These are phyloP conservation scores for Fragum sueziense DNA, from an alignment of 2,888 invertebrate genomes.

Conservation along the genomic window DNA sequence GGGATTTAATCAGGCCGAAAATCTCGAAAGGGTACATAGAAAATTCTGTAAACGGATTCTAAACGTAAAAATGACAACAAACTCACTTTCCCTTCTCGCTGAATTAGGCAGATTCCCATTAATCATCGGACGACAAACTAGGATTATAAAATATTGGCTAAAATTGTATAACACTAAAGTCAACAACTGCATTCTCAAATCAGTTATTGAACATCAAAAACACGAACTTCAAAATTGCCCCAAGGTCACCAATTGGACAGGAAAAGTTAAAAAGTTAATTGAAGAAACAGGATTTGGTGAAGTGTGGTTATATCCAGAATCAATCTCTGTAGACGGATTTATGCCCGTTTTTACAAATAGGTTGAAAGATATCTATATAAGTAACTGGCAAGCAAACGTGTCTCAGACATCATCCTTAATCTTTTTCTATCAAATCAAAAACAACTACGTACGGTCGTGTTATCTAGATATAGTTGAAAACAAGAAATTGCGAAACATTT, in stretches of 20 bases:
- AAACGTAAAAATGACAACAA: conserved; percentile 1
- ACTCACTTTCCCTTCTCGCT: neutral
- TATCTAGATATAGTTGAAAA: no score
- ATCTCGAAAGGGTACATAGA: conserved; percentile 28
- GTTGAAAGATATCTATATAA: conserved; percentile 13
- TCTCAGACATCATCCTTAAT: no score
- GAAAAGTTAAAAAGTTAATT: neutral
- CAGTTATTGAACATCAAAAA: conserved; percentile 13
- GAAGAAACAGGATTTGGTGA: neutral
- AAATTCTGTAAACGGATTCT: conserved; percentile 28
- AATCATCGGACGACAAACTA: no score
- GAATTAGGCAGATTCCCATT: conserved; percentile 8
- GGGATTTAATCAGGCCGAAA: conserved; percentile 29
- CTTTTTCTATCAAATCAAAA: no score
- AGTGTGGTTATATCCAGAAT: conserved; percentile 29
- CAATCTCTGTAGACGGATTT: neutral
- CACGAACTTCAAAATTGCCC: neutral
- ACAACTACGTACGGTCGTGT: no score
- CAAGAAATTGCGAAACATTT: no score
- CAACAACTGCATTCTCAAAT: no score
- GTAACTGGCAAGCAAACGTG: conserved; percentile 7
- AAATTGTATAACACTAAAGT: no score
- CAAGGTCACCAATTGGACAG: neutral
- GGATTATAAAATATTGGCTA: no score
- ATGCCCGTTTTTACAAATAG: conserved; percentile 14